These are phyloP conservation scores for Rutilus rutilus DNA, from an alignment of 2,113 vertebrate genomes.

Conservation along the genomic window DNA sequence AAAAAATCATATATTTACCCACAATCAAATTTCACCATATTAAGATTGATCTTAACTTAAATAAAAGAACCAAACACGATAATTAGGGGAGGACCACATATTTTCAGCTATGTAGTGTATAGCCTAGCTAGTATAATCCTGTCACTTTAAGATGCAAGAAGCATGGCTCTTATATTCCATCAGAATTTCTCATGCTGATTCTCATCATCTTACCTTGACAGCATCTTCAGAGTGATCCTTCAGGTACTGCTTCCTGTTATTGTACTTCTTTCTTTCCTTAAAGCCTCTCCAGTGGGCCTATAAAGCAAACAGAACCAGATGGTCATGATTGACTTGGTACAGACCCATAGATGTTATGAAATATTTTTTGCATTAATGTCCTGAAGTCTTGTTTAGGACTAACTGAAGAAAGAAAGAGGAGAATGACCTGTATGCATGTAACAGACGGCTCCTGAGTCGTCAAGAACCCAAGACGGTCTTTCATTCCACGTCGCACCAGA, in stretches of 20 bases:
- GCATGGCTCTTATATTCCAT: background rate
- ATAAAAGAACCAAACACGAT: background rate
- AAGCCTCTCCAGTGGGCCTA: constrained; percentile 94
- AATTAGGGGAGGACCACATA: background rate
- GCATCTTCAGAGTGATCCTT: constrained; percentile 84
- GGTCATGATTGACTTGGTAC: background rate
- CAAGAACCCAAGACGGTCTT: constrained; percentile 85
- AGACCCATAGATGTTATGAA: background rate
- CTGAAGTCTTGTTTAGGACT: background rate
- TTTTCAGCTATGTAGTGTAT: background rate
- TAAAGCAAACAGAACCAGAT: constrained; percentile 44
- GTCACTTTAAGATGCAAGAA: background rate
- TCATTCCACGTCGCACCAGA: constrained; percentile 84
- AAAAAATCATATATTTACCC: background rate
- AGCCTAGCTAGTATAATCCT: background rate
- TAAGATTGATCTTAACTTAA: background rate
- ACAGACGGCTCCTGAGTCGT: constrained; percentile 89
- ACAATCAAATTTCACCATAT: background rate
- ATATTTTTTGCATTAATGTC: background rate
- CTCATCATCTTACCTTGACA: constrained; percentile 83
- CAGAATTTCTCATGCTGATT: background rate
- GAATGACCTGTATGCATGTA: constrained; percentile 89
- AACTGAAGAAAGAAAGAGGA: background rate
- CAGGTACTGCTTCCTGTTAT: constrained; percentile 82
- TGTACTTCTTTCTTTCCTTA: constrained; percentile 89